Conservation (phyloP, 2,888 invertebrate species). For the Bellardia pandia region DNA sequence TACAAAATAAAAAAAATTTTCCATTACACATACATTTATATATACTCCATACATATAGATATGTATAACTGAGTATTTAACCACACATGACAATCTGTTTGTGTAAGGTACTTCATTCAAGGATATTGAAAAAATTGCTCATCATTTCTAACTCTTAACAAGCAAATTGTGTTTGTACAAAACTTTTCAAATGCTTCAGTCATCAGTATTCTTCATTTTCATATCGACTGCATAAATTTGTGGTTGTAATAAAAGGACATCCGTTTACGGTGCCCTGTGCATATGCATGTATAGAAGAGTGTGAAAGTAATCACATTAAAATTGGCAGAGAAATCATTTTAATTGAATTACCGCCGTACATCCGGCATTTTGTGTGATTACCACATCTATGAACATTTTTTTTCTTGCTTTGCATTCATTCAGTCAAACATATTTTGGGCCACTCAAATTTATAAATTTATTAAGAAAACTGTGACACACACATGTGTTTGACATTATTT, state of each 20-base stretch:
- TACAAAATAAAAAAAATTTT: no score
- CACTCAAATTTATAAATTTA: background rate
- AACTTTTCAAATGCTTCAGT: constrained; percentile 23
- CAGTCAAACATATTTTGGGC: background rate
- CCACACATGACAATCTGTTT: background rate
- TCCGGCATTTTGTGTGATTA: constrained; percentile 64
- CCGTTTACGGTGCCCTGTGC: background rate
- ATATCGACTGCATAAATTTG: constrained; percentile 32
- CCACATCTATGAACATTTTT: constrained; percentile 35
- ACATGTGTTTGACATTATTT: background rate
- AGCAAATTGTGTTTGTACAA: constrained; percentile 20
- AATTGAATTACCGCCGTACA: constrained; percentile 64
- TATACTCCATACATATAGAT: no score
- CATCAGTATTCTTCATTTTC: constrained; percentile 9
- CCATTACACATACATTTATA: no score
- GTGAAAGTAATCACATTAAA: constrained; percentile 51
- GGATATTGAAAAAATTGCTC: constrained; percentile 43
- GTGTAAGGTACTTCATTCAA: constrained; percentile 9
- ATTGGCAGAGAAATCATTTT: constrained; percentile 60
- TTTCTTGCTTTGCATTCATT: background rate
- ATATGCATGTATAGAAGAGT: background rate
- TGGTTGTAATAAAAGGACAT: constrained; percentile 56
- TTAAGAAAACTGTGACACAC: no score
- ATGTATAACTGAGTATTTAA: no score
- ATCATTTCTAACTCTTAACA: constrained; percentile 20